Evolutionary conservation across 1,140 invertebrate species (phyloP).

Genomic region (Colletes latitarsis): DNA sequence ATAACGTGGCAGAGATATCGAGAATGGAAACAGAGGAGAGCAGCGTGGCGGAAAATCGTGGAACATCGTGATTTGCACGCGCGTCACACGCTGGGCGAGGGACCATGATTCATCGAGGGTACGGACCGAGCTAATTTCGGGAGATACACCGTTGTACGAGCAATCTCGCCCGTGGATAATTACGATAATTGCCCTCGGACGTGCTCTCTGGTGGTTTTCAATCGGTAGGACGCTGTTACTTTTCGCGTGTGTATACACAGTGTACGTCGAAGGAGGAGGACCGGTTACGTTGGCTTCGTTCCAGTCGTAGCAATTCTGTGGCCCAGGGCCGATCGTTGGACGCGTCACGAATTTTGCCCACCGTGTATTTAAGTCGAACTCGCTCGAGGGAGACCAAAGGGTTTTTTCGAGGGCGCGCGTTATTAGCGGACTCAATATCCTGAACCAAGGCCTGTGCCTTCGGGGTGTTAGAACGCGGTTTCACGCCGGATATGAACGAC

Average conservation of each 20-base stretch:
- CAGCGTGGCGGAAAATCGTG: slow-evolving; percentile 58
- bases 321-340: not conserved
- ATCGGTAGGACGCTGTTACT: not conserved
- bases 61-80: slow-evolving; percentile 64
- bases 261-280: not conserved
- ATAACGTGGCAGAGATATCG: slow-evolving; percentile 5
- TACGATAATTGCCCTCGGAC: slow-evolving; percentile 9
- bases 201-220: slow-evolving; percentile 1
- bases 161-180: slow-evolving; percentile 22
- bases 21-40: slow-evolving; percentile 19
- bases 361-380: slow-evolving; percentile 10
- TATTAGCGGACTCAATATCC: slow-evolving; percentile 68
- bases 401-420: slow-evolving; percentile 48
- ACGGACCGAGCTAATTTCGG: slow-evolving; percentile 40
- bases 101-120: slow-evolving; percentile 52
- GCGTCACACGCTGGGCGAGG: slow-evolving; percentile 38
- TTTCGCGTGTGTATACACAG: not conserved
- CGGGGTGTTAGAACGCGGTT: slow-evolving; percentile 49
- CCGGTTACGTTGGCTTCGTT: slow-evolving; percentile 4
- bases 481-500: slow-evolving; percentile 65
- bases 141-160: not conserved
- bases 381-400: slow-evolving; percentile 32
- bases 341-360: not conserved
- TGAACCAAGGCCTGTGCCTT: slow-evolving; percentile 50
- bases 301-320: slow-evolving; percentile 14